Evolutionary conservation across 2,888 invertebrate species (phyloP).

Genomic region (Drosophila atripex): DNA sequence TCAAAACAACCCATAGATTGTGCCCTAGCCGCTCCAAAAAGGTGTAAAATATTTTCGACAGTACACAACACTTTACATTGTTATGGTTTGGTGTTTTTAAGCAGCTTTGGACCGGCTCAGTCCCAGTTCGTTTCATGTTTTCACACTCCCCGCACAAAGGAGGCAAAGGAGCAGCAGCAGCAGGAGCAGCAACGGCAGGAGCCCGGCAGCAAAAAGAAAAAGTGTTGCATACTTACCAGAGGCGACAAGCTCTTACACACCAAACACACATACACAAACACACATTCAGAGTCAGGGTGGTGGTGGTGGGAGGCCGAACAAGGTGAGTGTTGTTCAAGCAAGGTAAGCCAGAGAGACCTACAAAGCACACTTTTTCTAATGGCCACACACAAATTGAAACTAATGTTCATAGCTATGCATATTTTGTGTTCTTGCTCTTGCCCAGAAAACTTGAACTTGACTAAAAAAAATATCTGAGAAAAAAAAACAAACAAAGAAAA

Average conservation of each 20-base stretch:
- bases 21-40: conserved; percentile 55
- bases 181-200: not conserved
- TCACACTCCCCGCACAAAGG: conserved; percentile 21
- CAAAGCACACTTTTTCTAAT: conserved; percentile 34
- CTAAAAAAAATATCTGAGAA: conserved; percentile 9
- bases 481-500: conserved; percentile 36
- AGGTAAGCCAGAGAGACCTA: conserved; percentile 39
- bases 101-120: conserved; percentile 59
- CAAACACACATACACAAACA: conserved; percentile 19
- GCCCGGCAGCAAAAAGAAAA: conserved; percentile 48
- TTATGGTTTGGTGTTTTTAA: conserved; percentile 64
- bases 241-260: conserved; percentile 42
- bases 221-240: conserved; percentile 69
- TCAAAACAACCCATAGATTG: conserved; percentile 60
- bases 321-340: conserved; percentile 24
- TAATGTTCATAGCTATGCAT: conserved; percentile 47
- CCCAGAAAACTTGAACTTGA: conserved; percentile 45
- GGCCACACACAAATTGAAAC: conserved; percentile 43
- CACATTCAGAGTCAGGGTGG: not conserved
- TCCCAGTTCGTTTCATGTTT: conserved; percentile 42
- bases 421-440: conserved; percentile 30
- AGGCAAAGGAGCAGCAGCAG: conserved; percentile 6
- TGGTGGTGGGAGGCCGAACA: not conserved
- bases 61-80: conserved; percentile 63
- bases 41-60: conserved; percentile 75